phyloP scores from a whole-genome alignment of 2,797 vertebrate species.

The Enteromius argenteus region DNA sequence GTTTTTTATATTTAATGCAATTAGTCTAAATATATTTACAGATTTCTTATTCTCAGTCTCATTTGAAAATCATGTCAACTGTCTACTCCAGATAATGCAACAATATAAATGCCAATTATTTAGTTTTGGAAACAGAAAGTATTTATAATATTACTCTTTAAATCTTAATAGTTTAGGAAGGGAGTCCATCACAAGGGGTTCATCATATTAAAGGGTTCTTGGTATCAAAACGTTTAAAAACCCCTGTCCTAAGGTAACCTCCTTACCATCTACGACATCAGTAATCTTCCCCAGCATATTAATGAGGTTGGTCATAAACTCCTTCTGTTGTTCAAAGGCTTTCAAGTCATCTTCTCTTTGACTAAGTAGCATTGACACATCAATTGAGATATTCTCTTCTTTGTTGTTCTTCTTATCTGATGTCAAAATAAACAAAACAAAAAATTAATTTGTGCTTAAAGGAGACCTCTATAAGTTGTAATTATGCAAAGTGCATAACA shows the following conservation, averaged over 20 bases:
- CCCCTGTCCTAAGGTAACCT: background rate
- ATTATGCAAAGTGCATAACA: background rate
- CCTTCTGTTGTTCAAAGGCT: conserved; percentile 54
- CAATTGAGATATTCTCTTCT: conserved; percentile 43
- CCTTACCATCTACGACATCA: conserved; percentile 72
- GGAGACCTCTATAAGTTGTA: background rate
- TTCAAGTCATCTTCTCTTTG: conserved; percentile 71
- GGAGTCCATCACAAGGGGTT: background rate
- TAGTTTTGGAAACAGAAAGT: background rate
- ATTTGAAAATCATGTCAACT: too few relatives aligned
- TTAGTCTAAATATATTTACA: too few relatives aligned
- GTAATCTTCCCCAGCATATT: conserved; percentile 78
- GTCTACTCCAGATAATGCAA: background rate
- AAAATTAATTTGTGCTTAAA: background rate
- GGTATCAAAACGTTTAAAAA: background rate
- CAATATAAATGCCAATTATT: background rate
- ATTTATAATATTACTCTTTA: conserved; percentile 1
- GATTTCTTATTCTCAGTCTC: too few relatives aligned
- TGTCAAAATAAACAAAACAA: conserved; percentile 30
- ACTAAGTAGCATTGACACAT: conserved; percentile 62
- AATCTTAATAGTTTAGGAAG: background rate
- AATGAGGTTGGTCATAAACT: conserved; percentile 70
- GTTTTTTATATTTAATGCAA: background rate
- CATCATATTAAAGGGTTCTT: background rate
- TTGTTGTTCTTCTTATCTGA: conserved; percentile 67